These are phyloP conservation scores for Tethya wilhelma DNA, from an alignment of 37 sponge, comb jelly and placozoan genomes.

Conservation along the genomic window DNA sequence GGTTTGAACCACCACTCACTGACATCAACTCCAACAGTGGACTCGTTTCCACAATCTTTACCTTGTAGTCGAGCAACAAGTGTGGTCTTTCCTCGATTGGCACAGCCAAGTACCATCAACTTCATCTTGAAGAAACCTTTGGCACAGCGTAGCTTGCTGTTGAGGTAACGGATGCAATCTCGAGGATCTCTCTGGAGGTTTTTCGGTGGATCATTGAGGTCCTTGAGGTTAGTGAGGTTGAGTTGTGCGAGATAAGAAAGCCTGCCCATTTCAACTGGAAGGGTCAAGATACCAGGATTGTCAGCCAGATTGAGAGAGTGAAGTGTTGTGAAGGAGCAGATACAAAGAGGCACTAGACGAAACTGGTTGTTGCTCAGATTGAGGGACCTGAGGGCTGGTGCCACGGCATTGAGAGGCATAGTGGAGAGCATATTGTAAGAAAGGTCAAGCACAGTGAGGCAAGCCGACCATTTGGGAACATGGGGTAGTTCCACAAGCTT, in stretches of 20 bases:
- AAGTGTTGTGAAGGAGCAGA: conserved; percentile 81
- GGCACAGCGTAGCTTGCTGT: conserved; percentile 78
- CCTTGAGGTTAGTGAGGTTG: conserved; percentile 59
- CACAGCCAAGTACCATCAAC: conserved; percentile 90
- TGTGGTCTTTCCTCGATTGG: conserved; percentile 90
- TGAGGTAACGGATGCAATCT: conserved; percentile 81
- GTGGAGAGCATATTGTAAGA: conserved; percentile 74
- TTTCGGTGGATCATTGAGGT: conserved; percentile 84
- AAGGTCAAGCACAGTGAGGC: conserved; percentile 76
- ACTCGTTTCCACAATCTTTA: conserved; percentile 74
- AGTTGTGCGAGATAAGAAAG: conserved; percentile 59
- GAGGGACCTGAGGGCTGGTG: conserved; percentile 71
- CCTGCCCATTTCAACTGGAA: conserved; percentile 86
- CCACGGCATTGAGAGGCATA: conserved; percentile 66
- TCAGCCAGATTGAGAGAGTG: conserved; percentile 62
- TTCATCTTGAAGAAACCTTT: conserved; percentile 91
- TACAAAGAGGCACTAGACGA: conserved; percentile 68
- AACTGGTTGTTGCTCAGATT: conserved; percentile 79
- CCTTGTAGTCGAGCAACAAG: conserved; percentile 88
- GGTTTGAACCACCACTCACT: conserved; percentile 83
- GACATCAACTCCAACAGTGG: conserved; percentile 95
- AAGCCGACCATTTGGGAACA: conserved; percentile 70
- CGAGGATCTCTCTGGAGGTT: conserved; percentile 53
- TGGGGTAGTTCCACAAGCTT: conserved; percentile 75
- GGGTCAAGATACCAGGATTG: conserved; percentile 69